These are phyloP conservation scores for Hoplodrina ambigua DNA, from an alignment of 2,888 invertebrate species.

Conservation along the genomic window DNA sequence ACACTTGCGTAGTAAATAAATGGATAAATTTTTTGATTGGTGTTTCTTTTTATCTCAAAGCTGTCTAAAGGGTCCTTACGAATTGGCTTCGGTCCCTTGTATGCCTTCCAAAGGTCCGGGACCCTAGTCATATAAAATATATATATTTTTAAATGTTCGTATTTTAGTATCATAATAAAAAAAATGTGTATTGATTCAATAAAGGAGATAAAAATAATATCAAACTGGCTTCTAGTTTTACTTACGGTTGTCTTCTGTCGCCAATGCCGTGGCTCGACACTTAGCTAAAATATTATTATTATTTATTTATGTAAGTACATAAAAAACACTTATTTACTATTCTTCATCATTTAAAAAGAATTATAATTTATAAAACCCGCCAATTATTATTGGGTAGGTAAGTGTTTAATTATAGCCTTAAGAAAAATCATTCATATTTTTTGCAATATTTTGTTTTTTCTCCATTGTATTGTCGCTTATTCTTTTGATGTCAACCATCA, in stretches of 20 bases:
- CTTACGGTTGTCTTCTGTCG: too few species aligned
- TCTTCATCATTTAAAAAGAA: slow-evolving; percentile 22
- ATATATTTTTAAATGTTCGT: too few species aligned
- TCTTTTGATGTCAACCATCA: slow-evolving; percentile 28
- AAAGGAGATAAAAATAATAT: too few species aligned
- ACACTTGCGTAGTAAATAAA: too few species aligned
- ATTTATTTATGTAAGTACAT: not conserved
- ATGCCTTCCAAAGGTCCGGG: too few species aligned
- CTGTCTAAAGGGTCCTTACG: too few species aligned
- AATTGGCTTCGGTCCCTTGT: too few species aligned
- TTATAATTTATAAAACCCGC: slow-evolving; percentile 16
- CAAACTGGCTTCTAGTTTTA: not conserved
- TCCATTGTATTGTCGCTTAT: not conserved
- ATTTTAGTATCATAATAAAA: too few species aligned
- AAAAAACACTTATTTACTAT: not conserved
- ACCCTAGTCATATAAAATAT: too few species aligned
- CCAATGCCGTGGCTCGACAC: not conserved
- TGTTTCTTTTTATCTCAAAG: too few species aligned
- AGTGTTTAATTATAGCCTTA: slow-evolving; percentile 15
- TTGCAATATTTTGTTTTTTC: slow-evolving; percentile 14
- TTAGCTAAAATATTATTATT: slow-evolving; percentile 9
- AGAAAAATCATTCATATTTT: slow-evolving; percentile 34
- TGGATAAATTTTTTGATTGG: too few species aligned
- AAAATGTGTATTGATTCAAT: too few species aligned
- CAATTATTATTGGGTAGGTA: slow-evolving; percentile 13